Percentiles rank a stretch among this genome's conserved stretches.
Evolutionary conservation across 1,140 invertebrate species (phyloP).

Genomic region (Drosophila willistoni): DNA sequence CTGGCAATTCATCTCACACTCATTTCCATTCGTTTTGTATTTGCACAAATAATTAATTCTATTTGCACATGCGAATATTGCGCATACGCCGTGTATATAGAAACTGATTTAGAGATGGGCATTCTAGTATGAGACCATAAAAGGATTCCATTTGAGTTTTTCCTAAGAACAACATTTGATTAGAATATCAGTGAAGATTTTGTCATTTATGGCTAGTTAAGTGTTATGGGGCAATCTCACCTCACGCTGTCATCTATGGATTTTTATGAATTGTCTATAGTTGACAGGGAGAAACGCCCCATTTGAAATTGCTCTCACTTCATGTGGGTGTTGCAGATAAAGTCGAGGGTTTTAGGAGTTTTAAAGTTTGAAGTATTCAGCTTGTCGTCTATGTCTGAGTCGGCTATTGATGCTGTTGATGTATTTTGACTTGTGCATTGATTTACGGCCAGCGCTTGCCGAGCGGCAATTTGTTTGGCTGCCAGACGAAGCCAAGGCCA

Average conservation of each 20-base stretch:
- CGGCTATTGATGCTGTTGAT: constrained; percentile 64
- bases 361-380: too few species aligned
- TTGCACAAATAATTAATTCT: constrained; percentile 74
- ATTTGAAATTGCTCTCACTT: constrained; percentile 34
- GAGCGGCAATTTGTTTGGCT: constrained; percentile 73
- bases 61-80: constrained; percentile 69
- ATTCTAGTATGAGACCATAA: neutral
- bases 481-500: constrained; percentile 58
- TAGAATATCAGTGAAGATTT: too few species aligned
- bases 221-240: too few species aligned
- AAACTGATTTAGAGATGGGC: neutral
- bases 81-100: constrained; percentile 55
- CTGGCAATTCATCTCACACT: constrained; percentile 76
- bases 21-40: constrained; percentile 67
- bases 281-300: constrained; percentile 44
- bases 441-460: constrained; percentile 75
- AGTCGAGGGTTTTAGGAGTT: constrained; percentile 38
- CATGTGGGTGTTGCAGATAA: constrained; percentile 57
- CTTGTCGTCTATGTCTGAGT: neutral
- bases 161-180: too few species aligned
- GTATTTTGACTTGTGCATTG: constrained; percentile 75
- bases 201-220: neutral
- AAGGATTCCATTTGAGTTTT: too few species aligned
- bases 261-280: too few species aligned
- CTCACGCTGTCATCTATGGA: constrained; percentile 24